Percentiles rank a stretch among this genome's conserved stretches.
phyloP scores from a whole-genome alignment of 2,113 vertebrate species.

The Azemiops feae region DNA sequence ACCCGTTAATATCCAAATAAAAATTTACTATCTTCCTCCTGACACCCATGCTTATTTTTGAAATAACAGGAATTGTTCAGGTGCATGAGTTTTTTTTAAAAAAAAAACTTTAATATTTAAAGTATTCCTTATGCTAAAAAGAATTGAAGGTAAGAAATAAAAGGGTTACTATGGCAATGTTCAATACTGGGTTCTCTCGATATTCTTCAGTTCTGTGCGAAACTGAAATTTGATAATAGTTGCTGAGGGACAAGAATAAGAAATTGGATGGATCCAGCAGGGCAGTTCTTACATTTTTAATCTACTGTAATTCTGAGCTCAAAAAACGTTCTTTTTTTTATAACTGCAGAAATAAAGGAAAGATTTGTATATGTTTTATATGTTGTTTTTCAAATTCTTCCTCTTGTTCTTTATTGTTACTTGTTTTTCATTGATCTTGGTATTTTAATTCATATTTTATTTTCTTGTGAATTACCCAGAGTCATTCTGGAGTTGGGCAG shows the following conservation, averaged over 20 bases:
- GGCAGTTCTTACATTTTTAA: neutral
- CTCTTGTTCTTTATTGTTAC: neutral
- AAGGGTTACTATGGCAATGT: constrained; percentile 3
- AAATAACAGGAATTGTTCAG: neutral
- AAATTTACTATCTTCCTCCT: neutral
- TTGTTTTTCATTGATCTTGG: neutral
- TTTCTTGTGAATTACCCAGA: neutral
- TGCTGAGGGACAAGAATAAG: neutral
- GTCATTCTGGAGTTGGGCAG: neutral
- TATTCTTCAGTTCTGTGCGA: neutral
- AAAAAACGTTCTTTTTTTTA: neutral
- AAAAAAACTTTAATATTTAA: neutral
- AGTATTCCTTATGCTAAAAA: neutral
- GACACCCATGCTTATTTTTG: neutral
- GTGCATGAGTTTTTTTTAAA: neutral
- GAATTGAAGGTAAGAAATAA: neutral
- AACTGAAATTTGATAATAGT: neutral
- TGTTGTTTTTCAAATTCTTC: neutral
- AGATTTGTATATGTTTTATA: neutral
- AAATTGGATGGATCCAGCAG: neutral
- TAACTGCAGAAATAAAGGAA: neutral
- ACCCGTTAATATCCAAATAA: neutral
- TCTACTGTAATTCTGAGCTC: neutral
- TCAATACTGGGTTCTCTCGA: neutral
- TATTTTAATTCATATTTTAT: neutral